Evolutionary conservation across 2,888 invertebrate genomes (phyloP).

Genomic region (Amiota communis): DNA sequence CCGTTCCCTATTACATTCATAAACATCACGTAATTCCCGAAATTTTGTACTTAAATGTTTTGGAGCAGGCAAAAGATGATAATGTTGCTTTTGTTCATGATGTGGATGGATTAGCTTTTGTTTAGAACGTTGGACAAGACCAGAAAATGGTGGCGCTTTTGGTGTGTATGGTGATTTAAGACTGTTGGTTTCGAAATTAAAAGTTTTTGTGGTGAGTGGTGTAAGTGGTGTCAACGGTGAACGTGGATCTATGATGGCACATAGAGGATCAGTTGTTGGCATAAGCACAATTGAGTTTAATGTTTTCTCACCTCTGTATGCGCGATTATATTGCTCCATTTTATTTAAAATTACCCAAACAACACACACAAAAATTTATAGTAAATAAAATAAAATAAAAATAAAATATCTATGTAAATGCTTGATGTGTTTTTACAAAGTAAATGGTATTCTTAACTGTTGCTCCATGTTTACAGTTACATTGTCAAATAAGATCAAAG

Average conservation of each 20-base stretch:
- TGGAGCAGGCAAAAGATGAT: conserved; percentile 16
- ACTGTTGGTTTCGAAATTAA: conserved; percentile 49
- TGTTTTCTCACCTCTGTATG: conserved; percentile 50
- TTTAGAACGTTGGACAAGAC: conserved; percentile 13
- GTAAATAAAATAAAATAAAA: background rate
- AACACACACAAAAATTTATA: background rate
- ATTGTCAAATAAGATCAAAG: background rate
- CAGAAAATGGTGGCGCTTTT: conserved; percentile 1
- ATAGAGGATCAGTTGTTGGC: background rate
- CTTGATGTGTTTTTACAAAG: background rate
- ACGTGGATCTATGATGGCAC: conserved; percentile 48
- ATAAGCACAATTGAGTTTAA: background rate
- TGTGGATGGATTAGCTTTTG: background rate
- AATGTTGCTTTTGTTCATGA: background rate
- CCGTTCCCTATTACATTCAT: background rate
- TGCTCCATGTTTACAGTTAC: background rate
- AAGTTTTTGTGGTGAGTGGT: conserved; percentile 50
- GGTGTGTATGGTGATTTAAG: conserved; percentile 9
- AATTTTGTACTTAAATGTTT: conserved; percentile 46
- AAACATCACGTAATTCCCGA: conserved; percentile 40
- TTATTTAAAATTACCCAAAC: background rate
- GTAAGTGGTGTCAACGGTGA: conserved; percentile 61
- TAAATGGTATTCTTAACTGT: background rate
- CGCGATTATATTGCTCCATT: conserved; percentile 56
- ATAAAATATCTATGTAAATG: background rate